Evolutionary conservation across 1,140 invertebrate species (phyloP).

Genomic region (Hirudo medicinalis): DNA sequence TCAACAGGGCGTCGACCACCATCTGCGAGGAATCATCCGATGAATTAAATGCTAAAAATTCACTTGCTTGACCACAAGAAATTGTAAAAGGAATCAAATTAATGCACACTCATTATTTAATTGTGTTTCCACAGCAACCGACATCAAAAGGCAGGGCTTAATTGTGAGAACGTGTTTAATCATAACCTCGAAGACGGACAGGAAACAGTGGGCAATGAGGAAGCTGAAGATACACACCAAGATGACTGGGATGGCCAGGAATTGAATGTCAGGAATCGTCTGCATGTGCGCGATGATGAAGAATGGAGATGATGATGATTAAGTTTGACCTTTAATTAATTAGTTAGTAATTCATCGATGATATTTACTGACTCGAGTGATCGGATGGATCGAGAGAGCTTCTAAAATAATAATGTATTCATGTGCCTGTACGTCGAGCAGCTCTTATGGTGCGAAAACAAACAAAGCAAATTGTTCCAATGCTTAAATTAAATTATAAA

Average conservation of each 20-base stretch:
- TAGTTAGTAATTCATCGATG: neutral
- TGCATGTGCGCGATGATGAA: conserved; percentile 5
- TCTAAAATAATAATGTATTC: neutral
- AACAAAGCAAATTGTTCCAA: too few relatives aligned
- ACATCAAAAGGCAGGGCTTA: too few relatives aligned
- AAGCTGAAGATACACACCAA: conserved; percentile 76
- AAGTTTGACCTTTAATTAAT: too few relatives aligned
- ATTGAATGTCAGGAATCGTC: conserved; percentile 44
- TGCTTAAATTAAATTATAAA: too few relatives aligned
- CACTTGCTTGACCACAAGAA: too few relatives aligned
- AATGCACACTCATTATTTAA: too few relatives aligned
- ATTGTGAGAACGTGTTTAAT: too few relatives aligned
- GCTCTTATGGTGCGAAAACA: too few relatives aligned
- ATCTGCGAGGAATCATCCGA: conserved; percentile 50
- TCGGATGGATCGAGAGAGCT: neutral
- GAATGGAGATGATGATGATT: too few relatives aligned
- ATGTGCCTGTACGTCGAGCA: neutral
- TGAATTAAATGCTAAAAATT: too few relatives aligned
- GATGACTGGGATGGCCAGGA: conserved; percentile 66
- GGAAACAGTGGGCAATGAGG: conserved; percentile 78
- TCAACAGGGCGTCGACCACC: conserved; percentile 81
- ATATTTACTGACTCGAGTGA: neutral
- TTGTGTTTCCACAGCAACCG: too few relatives aligned
- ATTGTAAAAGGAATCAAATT: too few relatives aligned
- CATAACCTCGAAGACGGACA: conserved; percentile 89